Percentiles rank a stretch among this genome's conserved stretches.
Conservation (phyloP, 2,888 invertebrate species). For the Apomyelois bistriatella region DNA sequence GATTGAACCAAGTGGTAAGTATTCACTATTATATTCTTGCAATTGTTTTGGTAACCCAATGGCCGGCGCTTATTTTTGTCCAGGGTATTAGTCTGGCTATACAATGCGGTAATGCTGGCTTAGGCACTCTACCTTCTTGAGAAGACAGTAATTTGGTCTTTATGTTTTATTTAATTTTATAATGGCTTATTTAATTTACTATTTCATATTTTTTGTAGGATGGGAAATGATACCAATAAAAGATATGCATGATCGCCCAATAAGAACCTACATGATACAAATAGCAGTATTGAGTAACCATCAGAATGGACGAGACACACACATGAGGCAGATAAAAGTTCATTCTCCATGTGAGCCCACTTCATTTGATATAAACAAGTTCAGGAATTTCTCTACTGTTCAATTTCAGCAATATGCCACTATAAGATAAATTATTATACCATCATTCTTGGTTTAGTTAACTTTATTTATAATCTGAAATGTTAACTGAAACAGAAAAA, state of each 20-base stretch:
- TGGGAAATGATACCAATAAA: constrained; percentile 97
- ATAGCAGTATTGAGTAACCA: constrained; percentile 98
- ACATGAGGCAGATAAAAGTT: constrained; percentile 97
- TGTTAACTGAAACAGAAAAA: no score
- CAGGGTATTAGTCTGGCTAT: no score
- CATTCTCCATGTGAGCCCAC: constrained; percentile 90
- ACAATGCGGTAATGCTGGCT: no score
- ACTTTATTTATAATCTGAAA: no score
- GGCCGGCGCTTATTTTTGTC: no score
- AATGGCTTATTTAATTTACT: no score
- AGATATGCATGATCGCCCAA: constrained; percentile 91
- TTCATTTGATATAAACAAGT: constrained; percentile 83
- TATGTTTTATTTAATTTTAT: constrained; percentile 10
- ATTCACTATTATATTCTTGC: neutral
- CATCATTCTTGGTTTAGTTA: neutral
- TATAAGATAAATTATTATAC: constrained; percentile 80
- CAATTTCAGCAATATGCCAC: constrained; percentile 91
- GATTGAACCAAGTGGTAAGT: constrained; percentile 90
- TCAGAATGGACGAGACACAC: constrained; percentile 99
- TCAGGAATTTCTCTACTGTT: constrained; percentile 89
- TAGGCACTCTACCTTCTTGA: no score
- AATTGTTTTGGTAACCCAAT: no score
- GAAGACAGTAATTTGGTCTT: no score
- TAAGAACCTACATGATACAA: constrained; percentile 97
- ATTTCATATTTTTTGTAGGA: constrained; percentile 75